Percentiles rank a stretch among this genome's conserved stretches.
Conservation (phyloP, 2,113 vertebrate species). For the Pithys albifrons region DNA sequence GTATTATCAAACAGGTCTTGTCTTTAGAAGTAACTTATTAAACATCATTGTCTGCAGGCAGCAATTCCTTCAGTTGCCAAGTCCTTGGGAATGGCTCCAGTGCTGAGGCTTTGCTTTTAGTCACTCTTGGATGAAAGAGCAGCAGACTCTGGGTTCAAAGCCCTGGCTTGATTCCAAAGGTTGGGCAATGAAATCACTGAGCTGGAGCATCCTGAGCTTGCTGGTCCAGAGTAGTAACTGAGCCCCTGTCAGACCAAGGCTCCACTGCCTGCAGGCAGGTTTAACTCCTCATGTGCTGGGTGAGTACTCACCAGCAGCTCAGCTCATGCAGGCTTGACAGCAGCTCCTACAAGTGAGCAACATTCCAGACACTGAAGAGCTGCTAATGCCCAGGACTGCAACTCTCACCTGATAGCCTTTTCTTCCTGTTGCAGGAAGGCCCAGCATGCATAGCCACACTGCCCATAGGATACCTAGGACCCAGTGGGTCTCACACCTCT, state of each 20-base stretch:
- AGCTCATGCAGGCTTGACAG: neutral
- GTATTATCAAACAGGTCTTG: neutral
- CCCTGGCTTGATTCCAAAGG: neutral
- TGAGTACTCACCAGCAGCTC: neutral
- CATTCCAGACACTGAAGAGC: accelerated
- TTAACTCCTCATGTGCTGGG: neutral
- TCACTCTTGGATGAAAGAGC: neutral
- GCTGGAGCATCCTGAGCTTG: neutral
- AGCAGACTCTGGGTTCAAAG: neutral
- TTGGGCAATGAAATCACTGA: neutral
- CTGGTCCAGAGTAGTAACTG: neutral
- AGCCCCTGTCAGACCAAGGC: neutral
- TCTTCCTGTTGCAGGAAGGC: neutral
- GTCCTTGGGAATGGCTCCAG: neutral
- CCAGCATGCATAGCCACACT: neutral
- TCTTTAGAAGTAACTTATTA: neutral
- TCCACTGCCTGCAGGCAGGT: neutral
- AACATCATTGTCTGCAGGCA: neutral
- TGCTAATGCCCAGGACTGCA: neutral
- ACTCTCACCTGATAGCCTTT: neutral
- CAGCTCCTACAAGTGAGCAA: neutral
- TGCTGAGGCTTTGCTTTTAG: neutral
- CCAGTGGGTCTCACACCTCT: neutral
- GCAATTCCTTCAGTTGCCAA: neutral
- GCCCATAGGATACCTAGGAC: neutral